Evolutionary conservation across 2,113 vertebrate genomes (phyloP).

Genomic region (Henicopernis longicauda): DNA sequence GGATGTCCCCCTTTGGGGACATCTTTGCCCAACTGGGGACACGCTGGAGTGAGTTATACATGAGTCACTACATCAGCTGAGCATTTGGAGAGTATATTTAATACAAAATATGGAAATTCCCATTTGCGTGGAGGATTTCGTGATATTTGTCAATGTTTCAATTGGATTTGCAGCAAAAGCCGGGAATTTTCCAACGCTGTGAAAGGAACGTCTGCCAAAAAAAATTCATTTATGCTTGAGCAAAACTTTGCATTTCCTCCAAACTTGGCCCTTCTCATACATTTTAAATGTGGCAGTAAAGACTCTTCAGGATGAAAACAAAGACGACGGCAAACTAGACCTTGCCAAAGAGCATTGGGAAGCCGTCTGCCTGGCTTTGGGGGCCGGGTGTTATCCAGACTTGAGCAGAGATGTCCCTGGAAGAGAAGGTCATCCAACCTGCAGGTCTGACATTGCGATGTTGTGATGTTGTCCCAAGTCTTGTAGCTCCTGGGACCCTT

Average conservation of each 20-base stretch:
- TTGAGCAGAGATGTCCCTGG: not conserved
- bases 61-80: not conserved
- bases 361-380: fast-evolving
- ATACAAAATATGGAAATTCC: not conserved
- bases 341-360: not conserved
- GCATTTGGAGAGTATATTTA: not conserved
- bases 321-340: not conserved
- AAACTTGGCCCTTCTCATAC: not conserved
- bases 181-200: not conserved
- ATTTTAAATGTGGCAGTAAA: not conserved
- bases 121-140: not conserved
- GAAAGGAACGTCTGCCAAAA: not conserved
- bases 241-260: not conserved
- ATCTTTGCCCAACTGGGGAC: not conserved
- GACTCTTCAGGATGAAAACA: not conserved
- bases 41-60: fast-evolving
- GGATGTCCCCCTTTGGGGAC: not conserved
- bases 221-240: not conserved
- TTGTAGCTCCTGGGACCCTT: not conserved
- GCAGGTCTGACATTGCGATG: too few species aligned
- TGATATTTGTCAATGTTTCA: not conserved
- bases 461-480: not conserved
- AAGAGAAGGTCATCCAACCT: not conserved
- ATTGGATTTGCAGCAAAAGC: not conserved
- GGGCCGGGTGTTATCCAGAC: fast-evolving